These are phyloP conservation scores for Geodia barretti DNA, from an alignment of 37 sponge, comb jelly and placozoan species.

Conservation along the genomic window DNA sequence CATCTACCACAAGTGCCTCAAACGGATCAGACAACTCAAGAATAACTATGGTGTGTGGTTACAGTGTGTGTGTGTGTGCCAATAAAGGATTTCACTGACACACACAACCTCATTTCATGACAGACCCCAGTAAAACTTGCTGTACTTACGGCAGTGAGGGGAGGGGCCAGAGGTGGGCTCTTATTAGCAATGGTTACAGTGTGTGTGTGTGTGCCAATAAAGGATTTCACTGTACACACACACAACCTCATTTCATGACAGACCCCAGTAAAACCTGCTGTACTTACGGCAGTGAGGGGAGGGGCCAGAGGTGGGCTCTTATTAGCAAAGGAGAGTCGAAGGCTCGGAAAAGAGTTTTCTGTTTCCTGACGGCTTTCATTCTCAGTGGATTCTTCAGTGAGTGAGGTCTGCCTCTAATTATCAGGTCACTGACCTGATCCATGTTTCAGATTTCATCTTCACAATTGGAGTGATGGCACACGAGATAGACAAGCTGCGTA, in stretches of 20 bases:
- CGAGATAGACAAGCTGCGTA: background rate
- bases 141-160: background rate
- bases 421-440: background rate
- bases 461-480: background rate
- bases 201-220: too few species aligned
- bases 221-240: too few species aligned
- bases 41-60: too few species aligned
- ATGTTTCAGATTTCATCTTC: background rate
- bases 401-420: background rate
- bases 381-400: constrained; percentile 22
- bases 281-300: background rate
- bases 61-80: too few species aligned
- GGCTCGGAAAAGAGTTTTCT: constrained; percentile 16
- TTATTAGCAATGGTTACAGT: too few species aligned
- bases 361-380: constrained; percentile 21
- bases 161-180: background rate
- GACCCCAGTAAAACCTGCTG: too few species aligned
- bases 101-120: too few species aligned
- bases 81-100: too few species aligned
- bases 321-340: background rate
- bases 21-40: too few species aligned
- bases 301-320: background rate
- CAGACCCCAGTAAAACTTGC: too few species aligned
- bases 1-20: too few species aligned
- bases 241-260: too few species aligned